These are phyloP conservation scores for Bellardia bayeri DNA, from an alignment of 2,888 invertebrate genomes.

Conservation along the genomic window DNA sequence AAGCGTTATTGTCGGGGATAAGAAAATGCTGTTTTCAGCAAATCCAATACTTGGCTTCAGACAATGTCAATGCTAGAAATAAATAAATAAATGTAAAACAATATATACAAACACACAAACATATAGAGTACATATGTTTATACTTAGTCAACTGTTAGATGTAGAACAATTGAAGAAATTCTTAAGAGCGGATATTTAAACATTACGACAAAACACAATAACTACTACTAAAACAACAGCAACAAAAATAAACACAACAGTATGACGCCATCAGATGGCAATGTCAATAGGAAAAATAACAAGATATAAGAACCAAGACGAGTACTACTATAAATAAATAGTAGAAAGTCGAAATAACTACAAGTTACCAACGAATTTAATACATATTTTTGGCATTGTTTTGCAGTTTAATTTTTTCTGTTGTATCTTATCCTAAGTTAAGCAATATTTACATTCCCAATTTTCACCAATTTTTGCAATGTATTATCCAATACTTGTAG, in stretches of 20 bases:
- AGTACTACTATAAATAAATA: not conserved
- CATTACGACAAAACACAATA: constrained; percentile 27
- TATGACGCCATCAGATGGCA: not conserved
- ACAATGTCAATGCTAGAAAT: constrained; percentile 34
- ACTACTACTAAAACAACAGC: constrained; percentile 1
- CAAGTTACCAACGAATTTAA: not conserved
- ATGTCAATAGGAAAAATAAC: constrained; percentile 4
- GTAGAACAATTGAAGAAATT: constrained; percentile 46
- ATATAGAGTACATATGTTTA: not conserved
- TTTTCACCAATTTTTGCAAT: too few relatives aligned
- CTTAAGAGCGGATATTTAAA: constrained; percentile 55
- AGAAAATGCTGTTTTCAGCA: constrained; percentile 33
- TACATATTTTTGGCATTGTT: too few relatives aligned
- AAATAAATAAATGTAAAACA: constrained; percentile 12
- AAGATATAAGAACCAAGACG: not conserved
- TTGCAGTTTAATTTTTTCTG: too few relatives aligned
- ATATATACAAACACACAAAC: not conserved
- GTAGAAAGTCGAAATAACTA: not conserved
- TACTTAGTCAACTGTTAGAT: constrained; percentile 3
- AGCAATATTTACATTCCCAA: too few relatives aligned
- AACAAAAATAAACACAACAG: not conserved
- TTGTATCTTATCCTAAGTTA: too few relatives aligned
- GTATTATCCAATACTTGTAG: too few relatives aligned
- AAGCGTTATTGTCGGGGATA: constrained; percentile 13
- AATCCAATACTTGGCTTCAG: not conserved